These are phyloP conservation scores for Tethya wilhelma DNA, from an alignment of 37 sponge, comb jelly and placozoan species.

Conservation along the genomic window DNA sequence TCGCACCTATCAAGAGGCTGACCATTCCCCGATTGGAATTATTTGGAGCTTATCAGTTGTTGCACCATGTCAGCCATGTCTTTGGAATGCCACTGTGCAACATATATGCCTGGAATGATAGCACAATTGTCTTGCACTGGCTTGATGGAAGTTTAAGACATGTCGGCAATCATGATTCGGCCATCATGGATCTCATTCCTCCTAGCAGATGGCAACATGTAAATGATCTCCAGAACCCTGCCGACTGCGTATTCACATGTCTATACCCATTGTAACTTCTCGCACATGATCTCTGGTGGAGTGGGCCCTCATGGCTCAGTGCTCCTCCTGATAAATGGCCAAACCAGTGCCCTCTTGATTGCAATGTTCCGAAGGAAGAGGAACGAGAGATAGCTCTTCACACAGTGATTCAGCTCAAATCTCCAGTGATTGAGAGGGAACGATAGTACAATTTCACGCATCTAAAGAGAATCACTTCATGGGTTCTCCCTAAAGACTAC, in stretches of 20 bases:
- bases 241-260: conserved; percentile 22
- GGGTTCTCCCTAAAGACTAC: too few species aligned
- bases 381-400: too few species aligned
- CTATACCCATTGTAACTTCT: too few species aligned
- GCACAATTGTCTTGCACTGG: too few species aligned
- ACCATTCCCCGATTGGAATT: conserved; percentile 9
- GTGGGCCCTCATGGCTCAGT: conserved; percentile 33
- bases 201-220: conserved; percentile 18
- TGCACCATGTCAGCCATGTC: too few species aligned
- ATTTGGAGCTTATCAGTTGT: conserved; percentile 18
- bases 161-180: conserved; percentile 29
- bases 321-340: neutral
- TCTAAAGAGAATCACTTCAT: too few species aligned
- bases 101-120: conserved; percentile 20
- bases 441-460: too few species aligned
- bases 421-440: too few species aligned
- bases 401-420: too few species aligned
- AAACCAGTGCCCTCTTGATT: neutral
- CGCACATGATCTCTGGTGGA: conserved; percentile 26
- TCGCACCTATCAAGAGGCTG: too few species aligned
- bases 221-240: conserved; percentile 9
- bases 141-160: too few species aligned
- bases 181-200: conserved; percentile 6
- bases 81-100: neutral
- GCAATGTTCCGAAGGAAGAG: neutral